phyloP scores from a whole-genome alignment of 2,888 invertebrate genomes.

The Trichopoda pennipes region DNA sequence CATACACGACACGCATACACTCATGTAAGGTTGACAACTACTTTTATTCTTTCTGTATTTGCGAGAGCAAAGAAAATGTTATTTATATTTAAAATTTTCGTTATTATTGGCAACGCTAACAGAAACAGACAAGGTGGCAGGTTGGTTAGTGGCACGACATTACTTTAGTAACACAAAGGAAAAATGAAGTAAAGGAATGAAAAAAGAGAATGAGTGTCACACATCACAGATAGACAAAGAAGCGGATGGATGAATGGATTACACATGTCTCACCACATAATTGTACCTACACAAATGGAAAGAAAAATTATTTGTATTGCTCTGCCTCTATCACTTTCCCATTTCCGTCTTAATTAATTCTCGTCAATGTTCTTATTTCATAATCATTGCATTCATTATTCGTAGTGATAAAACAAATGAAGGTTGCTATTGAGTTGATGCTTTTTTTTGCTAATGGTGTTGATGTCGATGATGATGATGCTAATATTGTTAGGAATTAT shows the following conservation, averaged over 20 bases:
- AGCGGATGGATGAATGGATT: slow-evolving; percentile 11
- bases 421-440: slow-evolving; percentile 26
- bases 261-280: slow-evolving; percentile 65
- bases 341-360: slow-evolving; percentile 28
- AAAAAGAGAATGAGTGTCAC: slow-evolving; percentile 24
- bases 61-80: slow-evolving; percentile 40
- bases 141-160: slow-evolving; percentile 36
- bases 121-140: slow-evolving; percentile 37
- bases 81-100: slow-evolving; percentile 51
- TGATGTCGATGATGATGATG: slow-evolving; percentile 39
- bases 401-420: slow-evolving; percentile 20
- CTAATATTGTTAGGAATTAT: slow-evolving; percentile 51
- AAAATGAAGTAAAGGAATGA: slow-evolving; percentile 1
- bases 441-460: slow-evolving; percentile 27
- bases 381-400: slow-evolving; percentile 17
- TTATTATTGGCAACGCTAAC: slow-evolving; percentile 43
- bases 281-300: slow-evolving; percentile 31
- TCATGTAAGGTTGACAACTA: slow-evolving; percentile 47
- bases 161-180: slow-evolving; percentile 26
- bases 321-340: not conserved
- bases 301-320: slow-evolving; percentile 28
- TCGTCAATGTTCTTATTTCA: slow-evolving; percentile 35
- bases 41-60: slow-evolving; percentile 13
- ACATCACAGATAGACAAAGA: slow-evolving; percentile 20
- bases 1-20: not conserved